phyloP scores from a whole-genome alignment of 2,888 invertebrate species.

The Metacarcinus magister region DNA sequence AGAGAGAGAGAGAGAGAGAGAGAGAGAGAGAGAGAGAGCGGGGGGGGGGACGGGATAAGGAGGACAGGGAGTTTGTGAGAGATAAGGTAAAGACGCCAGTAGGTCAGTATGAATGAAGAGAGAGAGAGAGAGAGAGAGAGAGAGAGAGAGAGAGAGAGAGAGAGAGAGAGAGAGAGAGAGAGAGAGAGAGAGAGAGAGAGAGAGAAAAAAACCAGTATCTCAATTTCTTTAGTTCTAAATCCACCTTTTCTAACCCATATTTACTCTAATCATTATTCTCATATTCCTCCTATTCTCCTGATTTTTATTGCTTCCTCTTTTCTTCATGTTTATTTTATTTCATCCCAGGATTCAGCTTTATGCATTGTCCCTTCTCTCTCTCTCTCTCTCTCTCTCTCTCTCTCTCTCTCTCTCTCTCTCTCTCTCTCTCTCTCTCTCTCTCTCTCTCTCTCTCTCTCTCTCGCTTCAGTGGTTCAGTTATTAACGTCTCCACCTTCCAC shows the following conservation, averaged over 20 bases:
- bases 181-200: conserved; percentile 17
- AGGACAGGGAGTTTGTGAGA: too few species aligned
- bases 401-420: background rate
- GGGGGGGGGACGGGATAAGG: too few species aligned
- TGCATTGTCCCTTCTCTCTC: background rate
- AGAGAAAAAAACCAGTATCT: background rate
- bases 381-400: background rate
- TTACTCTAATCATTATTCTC: background rate
- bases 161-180: conserved; percentile 46
- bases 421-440: background rate
- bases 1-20: too few species aligned
- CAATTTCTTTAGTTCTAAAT: background rate
- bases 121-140: background rate
- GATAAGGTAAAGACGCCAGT: too few species aligned
- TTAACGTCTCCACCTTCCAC: too few species aligned
- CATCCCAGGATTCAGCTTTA: background rate
- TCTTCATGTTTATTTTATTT: background rate
- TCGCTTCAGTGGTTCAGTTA: too few species aligned
- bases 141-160: conserved; percentile 20
- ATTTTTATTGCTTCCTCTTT: background rate
- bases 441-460: conserved; percentile 26
- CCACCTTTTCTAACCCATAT: background rate
- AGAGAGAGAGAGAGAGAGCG: too few species aligned
- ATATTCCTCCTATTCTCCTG: background rate
- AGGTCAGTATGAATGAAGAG: too few species aligned